phyloP scores from a whole-genome alignment of 2,888 invertebrate species.

The Tribolium freemani region DNA sequence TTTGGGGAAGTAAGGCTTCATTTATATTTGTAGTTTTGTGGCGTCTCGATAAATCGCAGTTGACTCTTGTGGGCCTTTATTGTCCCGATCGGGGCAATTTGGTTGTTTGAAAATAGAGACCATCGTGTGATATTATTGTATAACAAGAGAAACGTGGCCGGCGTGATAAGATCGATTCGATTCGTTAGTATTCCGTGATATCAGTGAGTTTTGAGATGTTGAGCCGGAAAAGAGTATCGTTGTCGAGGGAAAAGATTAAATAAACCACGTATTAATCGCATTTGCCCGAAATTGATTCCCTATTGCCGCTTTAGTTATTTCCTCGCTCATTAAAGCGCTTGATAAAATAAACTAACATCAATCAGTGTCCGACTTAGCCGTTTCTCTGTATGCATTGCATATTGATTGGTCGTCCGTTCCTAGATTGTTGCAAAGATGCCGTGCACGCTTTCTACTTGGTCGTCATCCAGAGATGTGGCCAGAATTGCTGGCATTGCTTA shows the following conservation, averaged over 20 bases:
- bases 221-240: conserved; percentile 16
- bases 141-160: conserved; percentile 36
- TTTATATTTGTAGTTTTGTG: background rate
- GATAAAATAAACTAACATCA: conserved; percentile 36
- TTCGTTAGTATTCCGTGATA: conserved; percentile 35
- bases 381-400: conserved; percentile 37
- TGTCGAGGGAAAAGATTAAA: conserved; percentile 34
- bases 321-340: conserved; percentile 31
- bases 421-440: conserved; percentile 43
- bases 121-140: conserved; percentile 35
- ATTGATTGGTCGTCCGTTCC: conserved; percentile 36
- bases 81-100: conserved; percentile 36
- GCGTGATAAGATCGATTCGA: conserved; percentile 34
- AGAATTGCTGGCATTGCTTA: conserved; percentile 41
- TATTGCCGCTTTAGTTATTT: conserved; percentile 26
- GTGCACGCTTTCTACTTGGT: conserved; percentile 39
- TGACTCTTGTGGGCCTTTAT: conserved; percentile 29
- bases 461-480: conserved; percentile 43
- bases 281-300: conserved; percentile 37
- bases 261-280: conserved; percentile 37
- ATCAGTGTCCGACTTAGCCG: conserved; percentile 24
- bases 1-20: background rate
- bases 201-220: conserved; percentile 30
- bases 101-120: conserved; percentile 36
- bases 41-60: conserved; percentile 16